Conservation (phyloP, 2,888 invertebrate species). For the Iselma pallidipennis region DNA sequence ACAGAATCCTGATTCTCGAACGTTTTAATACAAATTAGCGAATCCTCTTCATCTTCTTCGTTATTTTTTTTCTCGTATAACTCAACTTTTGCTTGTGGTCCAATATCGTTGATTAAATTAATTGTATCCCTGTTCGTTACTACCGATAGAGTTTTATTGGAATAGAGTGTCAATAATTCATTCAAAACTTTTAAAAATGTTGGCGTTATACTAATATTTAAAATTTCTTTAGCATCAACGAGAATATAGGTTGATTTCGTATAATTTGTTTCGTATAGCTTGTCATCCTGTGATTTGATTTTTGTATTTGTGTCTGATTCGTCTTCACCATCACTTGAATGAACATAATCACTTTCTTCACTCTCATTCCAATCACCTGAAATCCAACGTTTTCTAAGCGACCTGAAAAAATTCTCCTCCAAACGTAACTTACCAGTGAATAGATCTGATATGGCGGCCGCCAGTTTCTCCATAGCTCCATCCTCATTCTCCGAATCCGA, state of each 20-base stretch:
- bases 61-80: conserved; percentile 59
- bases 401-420: too few species aligned
- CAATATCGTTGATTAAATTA: conserved; percentile 67
- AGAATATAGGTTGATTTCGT: conserved; percentile 68
- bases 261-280: conserved; percentile 27
- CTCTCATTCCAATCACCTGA: conserved; percentile 55
- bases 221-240: conserved; percentile 67
- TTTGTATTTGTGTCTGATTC: conserved; percentile 44
- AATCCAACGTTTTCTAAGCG: too few species aligned
- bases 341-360: conserved; percentile 54
- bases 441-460: conserved; percentile 74
- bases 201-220: conserved; percentile 72
- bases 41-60: conserved; percentile 53
- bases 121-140: conserved; percentile 52
- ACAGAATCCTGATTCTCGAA: conserved; percentile 66
- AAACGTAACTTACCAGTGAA: conserved; percentile 70
- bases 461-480: conserved; percentile 69
- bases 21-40: conserved; percentile 60
- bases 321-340: conserved; percentile 61
- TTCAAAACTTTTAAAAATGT: conserved; percentile 61
- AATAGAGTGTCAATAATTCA: conserved; percentile 52
- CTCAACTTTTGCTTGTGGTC: conserved; percentile 63
- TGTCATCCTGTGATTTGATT: conserved; percentile 29
- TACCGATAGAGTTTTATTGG: conserved; percentile 54
- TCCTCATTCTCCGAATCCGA: conserved; percentile 77